A percentile compares a stretch with the other conserved stretches of the same genome.
Conservation (phyloP, 2,797 vertebrate genomes). For the Toxotes lorentzi region DNA sequence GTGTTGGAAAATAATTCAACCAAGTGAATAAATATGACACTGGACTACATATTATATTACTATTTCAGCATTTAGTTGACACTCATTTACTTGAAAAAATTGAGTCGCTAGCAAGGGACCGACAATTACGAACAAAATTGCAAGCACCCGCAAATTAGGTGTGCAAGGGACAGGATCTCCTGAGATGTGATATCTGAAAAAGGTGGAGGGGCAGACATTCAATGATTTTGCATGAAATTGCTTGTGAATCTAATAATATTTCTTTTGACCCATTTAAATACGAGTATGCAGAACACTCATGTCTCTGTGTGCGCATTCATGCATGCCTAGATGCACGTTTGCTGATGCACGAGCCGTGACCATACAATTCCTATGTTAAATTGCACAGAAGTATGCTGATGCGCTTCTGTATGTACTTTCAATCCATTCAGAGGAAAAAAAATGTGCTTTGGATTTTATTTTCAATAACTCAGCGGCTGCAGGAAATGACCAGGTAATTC, state of each 20-base stretch:
- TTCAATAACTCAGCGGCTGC: background rate
- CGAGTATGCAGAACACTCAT: background rate
- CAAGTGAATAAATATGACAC: background rate
- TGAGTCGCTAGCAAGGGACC: background rate
- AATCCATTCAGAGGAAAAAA: background rate
- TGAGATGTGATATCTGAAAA: constrained; percentile 12
- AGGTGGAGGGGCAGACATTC: background rate
- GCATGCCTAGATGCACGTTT: background rate
- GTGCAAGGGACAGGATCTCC: constrained; percentile 27
- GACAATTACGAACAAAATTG: constrained; percentile 1
- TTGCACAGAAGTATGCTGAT: background rate
- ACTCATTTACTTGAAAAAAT: constrained; percentile 3
- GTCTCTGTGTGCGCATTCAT: background rate
- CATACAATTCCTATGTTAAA: background rate
- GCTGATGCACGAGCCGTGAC: background rate
- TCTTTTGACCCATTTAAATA: constrained; percentile 3
- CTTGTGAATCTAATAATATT: background rate
- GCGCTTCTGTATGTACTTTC: background rate
- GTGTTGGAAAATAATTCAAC: constrained; percentile 16
- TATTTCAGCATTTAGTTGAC: constrained; percentile 27
- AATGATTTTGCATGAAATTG: constrained; percentile 8
- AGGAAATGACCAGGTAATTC: background rate
- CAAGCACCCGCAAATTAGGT: constrained; percentile 7
- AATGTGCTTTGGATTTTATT: background rate
- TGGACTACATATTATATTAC: background rate